Evolutionary conservation across 1,140 invertebrate genomes (phyloP).

Genomic region (Macrosteles quadrilineatus): DNA sequence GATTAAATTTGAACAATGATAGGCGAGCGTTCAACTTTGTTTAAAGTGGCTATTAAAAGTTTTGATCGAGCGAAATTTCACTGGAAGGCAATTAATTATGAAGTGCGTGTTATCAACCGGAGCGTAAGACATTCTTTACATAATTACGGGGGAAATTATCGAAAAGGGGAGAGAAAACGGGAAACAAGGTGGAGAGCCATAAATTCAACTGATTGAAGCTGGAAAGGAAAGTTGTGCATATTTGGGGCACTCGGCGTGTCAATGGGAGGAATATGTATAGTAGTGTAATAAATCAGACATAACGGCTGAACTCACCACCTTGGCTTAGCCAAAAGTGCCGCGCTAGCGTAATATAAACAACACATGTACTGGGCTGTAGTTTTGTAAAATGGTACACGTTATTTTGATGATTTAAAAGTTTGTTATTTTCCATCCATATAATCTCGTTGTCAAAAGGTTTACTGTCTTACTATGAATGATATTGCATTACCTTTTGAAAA

Average conservation of each 20-base stretch:
- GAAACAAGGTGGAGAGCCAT: constrained; percentile 2
- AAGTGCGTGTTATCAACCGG: background rate
- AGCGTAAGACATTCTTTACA: constrained; percentile 1
- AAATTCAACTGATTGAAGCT: background rate
- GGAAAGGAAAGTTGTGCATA: background rate
- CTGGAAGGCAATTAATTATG: constrained; percentile 11
- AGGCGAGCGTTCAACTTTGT: too few species aligned
- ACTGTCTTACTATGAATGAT: too few species aligned
- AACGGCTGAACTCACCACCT: background rate
- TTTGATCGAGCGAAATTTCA: background rate
- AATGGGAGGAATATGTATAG: constrained; percentile 1
- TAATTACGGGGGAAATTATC: background rate
- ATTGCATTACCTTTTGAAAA: too few species aligned
- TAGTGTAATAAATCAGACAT: background rate
- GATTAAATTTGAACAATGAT: too few species aligned
- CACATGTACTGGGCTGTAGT: too few species aligned
- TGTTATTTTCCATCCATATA: too few species aligned
- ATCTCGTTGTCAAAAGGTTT: too few species aligned
- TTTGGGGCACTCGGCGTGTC: constrained; percentile 3
- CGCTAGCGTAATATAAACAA: too few species aligned
- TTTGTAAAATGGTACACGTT: too few species aligned
- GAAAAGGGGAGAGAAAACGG: background rate
- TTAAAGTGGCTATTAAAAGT: too few species aligned
- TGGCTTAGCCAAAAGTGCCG: too few species aligned
- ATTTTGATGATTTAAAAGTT: too few species aligned